Conservation (phyloP, 2,797 vertebrate genomes). For the Enteromius mattozi region DNA sequence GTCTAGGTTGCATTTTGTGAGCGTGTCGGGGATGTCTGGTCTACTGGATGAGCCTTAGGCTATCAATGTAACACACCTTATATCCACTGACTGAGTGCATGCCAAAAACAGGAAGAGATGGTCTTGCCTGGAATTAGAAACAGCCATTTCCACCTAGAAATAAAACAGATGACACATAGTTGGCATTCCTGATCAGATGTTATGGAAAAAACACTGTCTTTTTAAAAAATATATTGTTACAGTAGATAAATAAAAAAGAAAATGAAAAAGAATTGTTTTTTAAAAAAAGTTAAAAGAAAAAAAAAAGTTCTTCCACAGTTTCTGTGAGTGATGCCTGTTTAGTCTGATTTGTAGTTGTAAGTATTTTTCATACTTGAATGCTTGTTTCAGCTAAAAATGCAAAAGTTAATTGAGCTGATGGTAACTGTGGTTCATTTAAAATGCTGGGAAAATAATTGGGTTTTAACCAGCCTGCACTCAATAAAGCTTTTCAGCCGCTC, state of each 20-base stretch:
- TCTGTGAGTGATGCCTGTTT: slow-evolving; percentile 3
- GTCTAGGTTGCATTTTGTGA: slow-evolving; percentile 7
- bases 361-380: slow-evolving; percentile 41
- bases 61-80: slow-evolving; percentile 7
- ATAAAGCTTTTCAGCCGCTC: slow-evolving; percentile 64
- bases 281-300: too few species aligned
- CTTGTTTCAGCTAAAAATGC: slow-evolving; percentile 60
- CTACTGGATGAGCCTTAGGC: slow-evolving; percentile 6
- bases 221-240: background rate
- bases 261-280: background rate
- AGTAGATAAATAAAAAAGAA: background rate
- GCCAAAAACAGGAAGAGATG: slow-evolving; percentile 31
- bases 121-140: slow-evolving; percentile 18
- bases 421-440: slow-evolving; percentile 63
- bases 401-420: slow-evolving; percentile 58
- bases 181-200: background rate
- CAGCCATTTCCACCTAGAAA: background rate
- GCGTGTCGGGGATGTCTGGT: slow-evolving; percentile 11
- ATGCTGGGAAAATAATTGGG: slow-evolving; percentile 57
- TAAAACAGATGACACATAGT: slow-evolving; percentile 29
- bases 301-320: background rate
- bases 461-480: slow-evolving; percentile 55
- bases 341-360: background rate
- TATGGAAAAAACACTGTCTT: background rate
- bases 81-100: slow-evolving; percentile 1